Conservation (phyloP, 2,888 invertebrate species). For the Tachina fera region DNA sequence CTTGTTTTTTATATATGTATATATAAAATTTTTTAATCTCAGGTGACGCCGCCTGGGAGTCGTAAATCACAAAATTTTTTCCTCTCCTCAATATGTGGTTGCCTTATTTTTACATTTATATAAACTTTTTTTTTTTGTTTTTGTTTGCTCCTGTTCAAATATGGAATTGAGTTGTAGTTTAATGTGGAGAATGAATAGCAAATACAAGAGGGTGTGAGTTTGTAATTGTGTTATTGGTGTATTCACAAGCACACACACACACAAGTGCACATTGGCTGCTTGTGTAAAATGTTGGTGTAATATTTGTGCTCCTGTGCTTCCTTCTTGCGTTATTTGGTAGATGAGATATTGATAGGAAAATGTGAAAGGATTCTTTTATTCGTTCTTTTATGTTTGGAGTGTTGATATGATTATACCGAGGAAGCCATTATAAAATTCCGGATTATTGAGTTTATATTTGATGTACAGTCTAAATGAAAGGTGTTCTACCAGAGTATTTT, state of each 20-base stretch:
- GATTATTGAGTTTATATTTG: conserved; percentile 71
- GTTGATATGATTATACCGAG: conserved; percentile 71
- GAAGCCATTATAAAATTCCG: conserved; percentile 71
- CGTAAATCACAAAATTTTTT: conserved; percentile 78
- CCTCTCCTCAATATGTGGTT: conserved; percentile 57
- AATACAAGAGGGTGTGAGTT: conserved; percentile 47
- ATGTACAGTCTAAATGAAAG: conserved; percentile 71
- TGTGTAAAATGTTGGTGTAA: conserved; percentile 32
- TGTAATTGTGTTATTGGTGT: conserved; percentile 58
- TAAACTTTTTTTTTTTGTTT: not conserved
- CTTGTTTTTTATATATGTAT: conserved; percentile 50
- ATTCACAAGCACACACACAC: not conserved
- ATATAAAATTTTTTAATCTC: conserved; percentile 80
- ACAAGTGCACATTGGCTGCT: not conserved
- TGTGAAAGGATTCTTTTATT: conserved; percentile 56
- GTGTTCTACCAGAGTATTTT: conserved; percentile 28
- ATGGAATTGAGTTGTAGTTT: conserved; percentile 67
- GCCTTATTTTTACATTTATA: conserved; percentile 49
- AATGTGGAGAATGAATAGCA: conserved; percentile 49
- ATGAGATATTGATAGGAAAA: conserved; percentile 77
- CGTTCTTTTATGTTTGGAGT: conserved; percentile 51
- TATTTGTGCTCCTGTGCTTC: conserved; percentile 23
- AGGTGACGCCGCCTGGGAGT: conserved; percentile 83
- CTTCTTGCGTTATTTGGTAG: conserved; percentile 55
- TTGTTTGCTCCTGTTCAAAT: conserved; percentile 40